Percentiles rank a stretch among this genome's conserved stretches.
These are phyloP conservation scores for Drosophila teissieri DNA, from an alignment of 1,140 invertebrate species.

Conservation along the genomic window DNA sequence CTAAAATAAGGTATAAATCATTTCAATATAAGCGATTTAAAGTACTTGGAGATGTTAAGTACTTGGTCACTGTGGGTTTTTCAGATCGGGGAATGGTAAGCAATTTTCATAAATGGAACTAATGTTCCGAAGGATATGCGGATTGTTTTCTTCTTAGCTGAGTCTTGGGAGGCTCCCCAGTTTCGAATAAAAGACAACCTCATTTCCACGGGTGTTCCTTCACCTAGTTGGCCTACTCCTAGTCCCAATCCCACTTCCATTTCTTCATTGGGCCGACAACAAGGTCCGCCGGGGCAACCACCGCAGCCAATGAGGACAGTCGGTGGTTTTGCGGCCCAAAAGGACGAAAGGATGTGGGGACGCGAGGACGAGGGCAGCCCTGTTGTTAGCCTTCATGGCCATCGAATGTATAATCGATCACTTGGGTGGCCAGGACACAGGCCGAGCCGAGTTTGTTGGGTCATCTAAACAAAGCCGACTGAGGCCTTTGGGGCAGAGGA, in stretches of 20 bases:
- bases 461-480: conserved; percentile 76
- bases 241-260: background rate
- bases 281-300: conserved; percentile 23
- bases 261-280: conserved; percentile 4
- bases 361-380: background rate
- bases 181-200: background rate
- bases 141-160: too few species aligned
- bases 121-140: too few species aligned
- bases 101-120: too few species aligned
- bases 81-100: too few species aligned
- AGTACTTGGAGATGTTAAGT: background rate
- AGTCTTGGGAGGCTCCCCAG: too few species aligned
- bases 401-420: conserved; percentile 82
- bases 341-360: background rate
- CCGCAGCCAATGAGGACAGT: conserved; percentile 63
- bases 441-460: conserved; percentile 76
- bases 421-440: conserved; percentile 59
- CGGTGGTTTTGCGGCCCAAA: conserved; percentile 30
- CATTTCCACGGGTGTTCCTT: conserved; percentile 4
- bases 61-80: too few species aligned
- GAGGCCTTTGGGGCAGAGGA: conserved; percentile 25
- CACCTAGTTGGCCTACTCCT: conserved; percentile 12
- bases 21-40: background rate
- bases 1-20: background rate
- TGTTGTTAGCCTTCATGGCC: conserved; percentile 79